Conservation (phyloP, 1,140 invertebrate genomes). For the Drosophila melanogaster region DNA sequence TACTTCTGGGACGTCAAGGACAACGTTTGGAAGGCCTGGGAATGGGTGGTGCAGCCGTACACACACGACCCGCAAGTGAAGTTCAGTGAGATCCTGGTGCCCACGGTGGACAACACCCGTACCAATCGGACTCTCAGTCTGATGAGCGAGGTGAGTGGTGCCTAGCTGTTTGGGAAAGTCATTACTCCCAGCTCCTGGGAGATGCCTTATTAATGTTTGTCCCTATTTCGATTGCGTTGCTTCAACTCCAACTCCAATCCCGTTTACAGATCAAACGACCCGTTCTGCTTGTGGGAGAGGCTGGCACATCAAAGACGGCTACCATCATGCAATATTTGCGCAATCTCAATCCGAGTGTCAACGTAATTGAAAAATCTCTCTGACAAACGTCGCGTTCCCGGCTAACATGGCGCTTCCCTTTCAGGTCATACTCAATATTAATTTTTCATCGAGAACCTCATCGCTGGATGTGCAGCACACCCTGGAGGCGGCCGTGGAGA, state of each 20-base stretch:
- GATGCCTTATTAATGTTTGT: constrained; percentile 42
- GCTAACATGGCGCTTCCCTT: constrained; percentile 49
- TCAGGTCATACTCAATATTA: constrained; percentile 91
- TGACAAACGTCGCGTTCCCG: constrained; percentile 19
- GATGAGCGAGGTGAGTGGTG: constrained; percentile 89
- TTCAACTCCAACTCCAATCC: neutral
- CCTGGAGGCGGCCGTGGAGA: constrained; percentile 94
- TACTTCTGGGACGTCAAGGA: constrained; percentile 90
- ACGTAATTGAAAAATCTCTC: constrained; percentile 87
- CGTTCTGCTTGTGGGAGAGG: constrained; percentile 93
- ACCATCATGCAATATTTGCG: constrained; percentile 93
- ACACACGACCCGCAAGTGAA: constrained; percentile 88
- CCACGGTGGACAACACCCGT: constrained; percentile 93
- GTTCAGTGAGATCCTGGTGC: constrained; percentile 94
- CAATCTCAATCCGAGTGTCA: constrained; percentile 88
- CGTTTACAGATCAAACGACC: constrained; percentile 88
- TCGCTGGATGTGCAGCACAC: constrained; percentile 95
- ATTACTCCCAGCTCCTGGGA: constrained; percentile 25
- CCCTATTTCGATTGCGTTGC: constrained; percentile 22
- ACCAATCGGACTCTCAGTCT: constrained; percentile 91
- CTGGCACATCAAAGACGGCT: constrained; percentile 95
- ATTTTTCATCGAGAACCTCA: constrained; percentile 95
- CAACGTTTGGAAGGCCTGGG: constrained; percentile 93
- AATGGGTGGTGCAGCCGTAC: constrained; percentile 90
- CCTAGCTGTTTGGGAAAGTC: constrained; percentile 1